Conservation (phyloP, 2,113 vertebrate genomes). For the Callocephalon fimbriatum region DNA sequence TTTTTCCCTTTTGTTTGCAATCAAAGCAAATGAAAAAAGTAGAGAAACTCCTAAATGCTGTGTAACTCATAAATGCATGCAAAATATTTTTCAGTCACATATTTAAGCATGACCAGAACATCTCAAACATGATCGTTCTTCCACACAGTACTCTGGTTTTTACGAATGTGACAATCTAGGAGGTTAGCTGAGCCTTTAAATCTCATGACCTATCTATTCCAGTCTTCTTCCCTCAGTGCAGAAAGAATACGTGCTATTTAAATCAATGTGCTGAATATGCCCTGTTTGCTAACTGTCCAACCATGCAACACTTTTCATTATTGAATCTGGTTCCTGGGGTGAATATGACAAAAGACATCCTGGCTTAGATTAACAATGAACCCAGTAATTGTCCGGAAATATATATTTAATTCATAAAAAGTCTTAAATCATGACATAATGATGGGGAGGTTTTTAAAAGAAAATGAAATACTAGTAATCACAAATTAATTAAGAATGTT, state of each 20-base stretch:
- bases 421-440: conserved; percentile 66
- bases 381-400: conserved; percentile 71
- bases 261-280: conserved; percentile 7
- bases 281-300: conserved; percentile 51
- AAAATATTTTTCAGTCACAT: neutral
- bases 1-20: neutral
- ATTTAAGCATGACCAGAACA: neutral
- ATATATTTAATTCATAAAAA: conserved; percentile 74
- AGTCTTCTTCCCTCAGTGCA: neutral
- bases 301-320: conserved; percentile 54
- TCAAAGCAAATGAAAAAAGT: neutral
- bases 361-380: conserved; percentile 70
- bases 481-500: conserved; percentile 70
- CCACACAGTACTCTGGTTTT: neutral
- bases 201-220: neutral
- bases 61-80: neutral
- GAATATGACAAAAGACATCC: conserved; percentile 39
- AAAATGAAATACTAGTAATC: conserved; percentile 70
- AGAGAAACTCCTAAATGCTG: neutral
- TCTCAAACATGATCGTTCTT: neutral
- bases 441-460: conserved; percentile 61
- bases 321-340: conserved; percentile 12
- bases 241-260: neutral
- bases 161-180: neutral
- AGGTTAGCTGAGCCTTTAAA: neutral